Evolutionary conservation across 1,140 invertebrate species (phyloP), one percentile per base, ranked within the genome.

Genomic region (Sycobia sp.): DNA sequence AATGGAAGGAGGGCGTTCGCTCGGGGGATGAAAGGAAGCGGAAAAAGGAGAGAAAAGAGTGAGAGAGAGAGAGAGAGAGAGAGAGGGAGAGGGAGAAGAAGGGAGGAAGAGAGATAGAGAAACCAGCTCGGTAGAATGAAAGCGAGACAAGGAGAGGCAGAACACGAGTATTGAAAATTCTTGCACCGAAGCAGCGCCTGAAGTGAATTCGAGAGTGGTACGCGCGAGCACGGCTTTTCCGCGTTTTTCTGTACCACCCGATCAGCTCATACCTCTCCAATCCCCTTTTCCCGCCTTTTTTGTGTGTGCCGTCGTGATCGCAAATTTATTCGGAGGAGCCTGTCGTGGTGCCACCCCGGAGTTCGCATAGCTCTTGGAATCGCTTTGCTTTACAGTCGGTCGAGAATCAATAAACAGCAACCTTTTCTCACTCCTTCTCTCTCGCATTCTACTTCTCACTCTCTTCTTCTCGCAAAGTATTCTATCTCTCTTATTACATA

Each of bases 361-460:
- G 29, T 11, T 32, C 60, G 69, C 69, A 68, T 65, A 70, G 64
- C 71, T 62, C 71, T 68, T 69, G 64, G 72, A 75, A 73, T 73
- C 69, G 71, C 72, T 71, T 69, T 77, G 73, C 76, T 79, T 78
- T 79, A 75, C 76, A 75, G 75, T 73, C 77, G 73, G 63, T 71
- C 73, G 68, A 70, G 73, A 79, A 79, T 79, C 76, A 75, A 79
- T 79, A 79, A 75, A 77, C 76, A 75, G 74, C 71, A 71, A 71
- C 32, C 38, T n/a, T n/a, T n/a, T n/a, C n/a, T n/a, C n/a, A n/a
- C n/a, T n/a, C n/a, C n/a, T n/a, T n/a, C n/a, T n/a, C n/a, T n/a
- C n/a, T n/a, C n/a, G n/a, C n/a, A n/a, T n/a, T n/a, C n/a, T n/a
- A n/a, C n/a, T n/a, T n/a, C n/a, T n/a, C n/a, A n/a, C n/a, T n/a